Conservation (phyloP, 2,113 vertebrate genomes). For the Sylvietta virens region DNA sequence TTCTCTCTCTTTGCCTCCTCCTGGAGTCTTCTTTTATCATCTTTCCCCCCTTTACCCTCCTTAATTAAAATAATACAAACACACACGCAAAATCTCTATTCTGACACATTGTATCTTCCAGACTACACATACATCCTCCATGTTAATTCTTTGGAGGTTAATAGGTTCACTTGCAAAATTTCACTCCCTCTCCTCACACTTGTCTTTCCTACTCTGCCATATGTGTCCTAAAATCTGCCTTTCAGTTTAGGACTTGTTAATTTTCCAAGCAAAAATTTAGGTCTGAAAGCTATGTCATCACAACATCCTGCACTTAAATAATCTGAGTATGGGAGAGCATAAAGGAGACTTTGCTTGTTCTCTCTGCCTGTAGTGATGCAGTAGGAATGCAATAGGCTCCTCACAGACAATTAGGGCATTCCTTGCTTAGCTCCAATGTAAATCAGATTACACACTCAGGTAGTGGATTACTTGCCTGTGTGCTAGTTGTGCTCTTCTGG, state of each 20-base stretch:
- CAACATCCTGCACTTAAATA: background rate
- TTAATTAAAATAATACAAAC: slow-evolving; percentile 10
- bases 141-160: slow-evolving; percentile 39
- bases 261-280: slow-evolving; percentile 25
- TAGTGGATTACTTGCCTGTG: background rate
- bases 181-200: slow-evolving; percentile 54
- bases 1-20: background rate
- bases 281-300: background rate
- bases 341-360: background rate
- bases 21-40: background rate
- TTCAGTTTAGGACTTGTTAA: slow-evolving; percentile 46
- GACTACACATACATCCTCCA: slow-evolving; percentile 34
- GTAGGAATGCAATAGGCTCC: background rate
- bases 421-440: background rate
- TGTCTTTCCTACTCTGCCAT: slow-evolving; percentile 49
- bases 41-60: background rate
- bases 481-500: background rate
- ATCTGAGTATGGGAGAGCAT: background rate
- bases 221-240: slow-evolving; percentile 61
- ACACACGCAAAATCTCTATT: background rate
- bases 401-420: background rate
- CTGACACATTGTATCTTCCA: slow-evolving; percentile 14
- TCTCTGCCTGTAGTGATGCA: background rate
- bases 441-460: background rate
- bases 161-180: slow-evolving; percentile 45